Evolutionary conservation across 2,797 vertebrate species (phyloP).

Genomic region (Graptemys geographica): DNA sequence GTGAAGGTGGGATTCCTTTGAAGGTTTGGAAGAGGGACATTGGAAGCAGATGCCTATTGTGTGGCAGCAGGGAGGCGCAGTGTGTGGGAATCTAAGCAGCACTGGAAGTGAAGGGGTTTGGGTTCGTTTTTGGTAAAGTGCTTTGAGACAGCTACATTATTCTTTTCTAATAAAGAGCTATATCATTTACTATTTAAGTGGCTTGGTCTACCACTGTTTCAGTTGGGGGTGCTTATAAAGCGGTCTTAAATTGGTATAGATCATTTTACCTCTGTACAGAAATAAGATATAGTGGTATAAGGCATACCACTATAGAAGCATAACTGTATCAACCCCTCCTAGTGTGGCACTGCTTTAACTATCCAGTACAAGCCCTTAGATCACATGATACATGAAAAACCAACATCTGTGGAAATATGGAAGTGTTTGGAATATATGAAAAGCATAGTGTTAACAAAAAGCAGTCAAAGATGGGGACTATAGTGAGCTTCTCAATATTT

Average conservation of each 20-base stretch:
- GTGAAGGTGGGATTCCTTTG: neutral
- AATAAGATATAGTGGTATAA: neutral
- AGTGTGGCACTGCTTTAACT: neutral
- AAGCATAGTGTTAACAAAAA: neutral
- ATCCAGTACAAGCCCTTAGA: neutral
- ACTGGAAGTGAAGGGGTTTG: neutral
- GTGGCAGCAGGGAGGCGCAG: too few species aligned
- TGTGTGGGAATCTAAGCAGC: neutral
- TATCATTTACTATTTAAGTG: neutral
- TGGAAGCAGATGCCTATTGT: neutral
- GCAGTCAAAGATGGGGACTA: slow-evolving; percentile 6
- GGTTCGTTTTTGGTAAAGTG: neutral
- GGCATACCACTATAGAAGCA: neutral
- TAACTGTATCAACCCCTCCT: neutral
- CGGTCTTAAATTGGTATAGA: neutral
- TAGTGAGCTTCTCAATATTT: slow-evolving; percentile 19
- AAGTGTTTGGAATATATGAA: slow-evolving; percentile 40
- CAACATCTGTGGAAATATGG: neutral
- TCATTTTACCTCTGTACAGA: neutral
- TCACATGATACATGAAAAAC: neutral
- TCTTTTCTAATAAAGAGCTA: neutral
- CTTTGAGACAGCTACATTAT: neutral
- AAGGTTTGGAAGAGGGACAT: neutral
- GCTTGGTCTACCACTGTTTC: neutral
- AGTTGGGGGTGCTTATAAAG: neutral